Percentiles rank a stretch among this genome's conserved stretches.
Evolutionary conservation across 2,113 vertebrate species (phyloP).

Genomic region (Hippocampus guttulatus): DNA sequence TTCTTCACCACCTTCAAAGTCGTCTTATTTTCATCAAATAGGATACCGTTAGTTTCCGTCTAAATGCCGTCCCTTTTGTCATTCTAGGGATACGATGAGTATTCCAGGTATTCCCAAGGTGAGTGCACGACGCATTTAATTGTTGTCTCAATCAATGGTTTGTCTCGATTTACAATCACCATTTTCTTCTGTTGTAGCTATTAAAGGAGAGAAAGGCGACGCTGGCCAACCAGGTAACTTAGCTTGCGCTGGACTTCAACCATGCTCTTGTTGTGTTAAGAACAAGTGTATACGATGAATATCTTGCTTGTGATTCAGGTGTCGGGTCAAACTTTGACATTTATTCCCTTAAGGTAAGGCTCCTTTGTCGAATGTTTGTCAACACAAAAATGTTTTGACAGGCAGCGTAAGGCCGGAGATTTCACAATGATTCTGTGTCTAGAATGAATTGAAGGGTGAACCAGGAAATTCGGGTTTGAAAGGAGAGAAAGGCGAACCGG

Average conservation of each 20-base stretch:
- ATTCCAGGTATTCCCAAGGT: constrained; percentile 46
- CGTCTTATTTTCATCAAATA: background rate
- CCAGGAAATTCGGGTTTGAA: constrained; percentile 66
- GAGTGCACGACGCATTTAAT: constrained; percentile 5
- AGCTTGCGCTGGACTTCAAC: background rate
- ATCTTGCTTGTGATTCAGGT: constrained; percentile 40
- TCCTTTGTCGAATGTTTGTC: background rate
- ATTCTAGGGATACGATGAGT: constrained; percentile 47
- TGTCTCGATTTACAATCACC: background rate
- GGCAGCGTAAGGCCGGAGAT: background rate
- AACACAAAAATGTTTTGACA: background rate
- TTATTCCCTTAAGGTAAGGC: constrained; percentile 56
- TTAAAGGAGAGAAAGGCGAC: constrained; percentile 82
- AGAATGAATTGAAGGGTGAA: constrained; percentile 78
- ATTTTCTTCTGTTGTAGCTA: constrained; percentile 27
- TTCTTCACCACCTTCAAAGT: background rate
- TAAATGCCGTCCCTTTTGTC: constrained; percentile 1
- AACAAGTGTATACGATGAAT: background rate
- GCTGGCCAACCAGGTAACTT: constrained; percentile 73
- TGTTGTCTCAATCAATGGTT: background rate
- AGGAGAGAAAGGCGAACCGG: constrained; percentile 69
- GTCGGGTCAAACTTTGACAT: constrained; percentile 47
- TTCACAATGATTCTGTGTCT: background rate
- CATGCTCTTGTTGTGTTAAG: background rate
- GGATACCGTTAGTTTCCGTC: background rate